phyloP scores from a whole-genome alignment of 2,113 vertebrate species.

The Athene cunicularia region DNA sequence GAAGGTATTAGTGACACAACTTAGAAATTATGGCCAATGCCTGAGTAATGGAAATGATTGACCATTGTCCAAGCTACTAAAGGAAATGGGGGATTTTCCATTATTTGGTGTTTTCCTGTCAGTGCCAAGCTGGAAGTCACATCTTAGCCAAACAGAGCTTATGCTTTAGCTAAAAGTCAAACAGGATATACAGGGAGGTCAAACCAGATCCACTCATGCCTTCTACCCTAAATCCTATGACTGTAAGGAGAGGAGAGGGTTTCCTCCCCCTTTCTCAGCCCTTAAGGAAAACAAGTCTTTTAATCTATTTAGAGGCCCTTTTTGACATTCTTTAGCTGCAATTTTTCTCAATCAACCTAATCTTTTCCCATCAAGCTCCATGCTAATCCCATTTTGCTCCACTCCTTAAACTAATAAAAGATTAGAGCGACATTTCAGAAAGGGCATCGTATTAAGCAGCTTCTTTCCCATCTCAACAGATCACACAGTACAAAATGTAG shows the following conservation, averaged over 20 bases:
- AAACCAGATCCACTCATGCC: background rate
- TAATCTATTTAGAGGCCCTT: slow-evolving; percentile 55
- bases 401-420: slow-evolving; percentile 88
- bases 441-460: slow-evolving; percentile 85
- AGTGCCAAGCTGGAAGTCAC: background rate
- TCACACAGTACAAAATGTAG: slow-evolving; percentile 38
- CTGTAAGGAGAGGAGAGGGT: background rate
- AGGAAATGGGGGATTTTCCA: background rate
- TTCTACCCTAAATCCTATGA: background rate
- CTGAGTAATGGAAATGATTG: background rate
- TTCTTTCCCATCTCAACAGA: slow-evolving; percentile 53
- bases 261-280: background rate
- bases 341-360: slow-evolving; percentile 51
- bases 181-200: background rate
- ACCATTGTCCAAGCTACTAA: background rate
- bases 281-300: slow-evolving; percentile 32
- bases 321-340: slow-evolving; percentile 57
- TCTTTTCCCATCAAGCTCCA: slow-evolving; percentile 65
- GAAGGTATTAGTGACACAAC: background rate
- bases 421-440: slow-evolving; percentile 90
- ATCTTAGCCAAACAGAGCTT: background rate
- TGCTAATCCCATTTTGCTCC: slow-evolving; percentile 73
- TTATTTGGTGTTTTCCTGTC: background rate
- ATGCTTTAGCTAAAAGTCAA: background rate
- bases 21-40: background rate